These are phyloP conservation scores for Sitobion miscanthi DNA, from an alignment of 1,140 invertebrate species.

Conservation along the genomic window DNA sequence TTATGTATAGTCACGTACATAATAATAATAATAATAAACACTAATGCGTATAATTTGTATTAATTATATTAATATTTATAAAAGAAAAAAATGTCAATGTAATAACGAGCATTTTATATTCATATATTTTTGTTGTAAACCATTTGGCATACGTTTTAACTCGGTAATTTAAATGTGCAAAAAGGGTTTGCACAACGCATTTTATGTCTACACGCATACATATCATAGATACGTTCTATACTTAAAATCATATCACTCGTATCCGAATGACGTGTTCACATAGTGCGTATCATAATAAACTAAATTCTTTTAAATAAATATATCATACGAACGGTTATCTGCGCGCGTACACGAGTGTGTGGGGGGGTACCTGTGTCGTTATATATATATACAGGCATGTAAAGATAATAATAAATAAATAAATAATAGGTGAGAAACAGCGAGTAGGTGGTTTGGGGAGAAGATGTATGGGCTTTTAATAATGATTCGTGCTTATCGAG, in stretches of 20 bases:
- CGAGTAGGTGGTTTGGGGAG: conserved; percentile 30
- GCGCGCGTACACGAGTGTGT: not conserved
- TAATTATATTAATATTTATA: no score
- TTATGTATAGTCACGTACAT: no score
- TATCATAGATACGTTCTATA: not conserved
- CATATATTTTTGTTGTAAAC: not conserved
- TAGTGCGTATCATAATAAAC: not conserved
- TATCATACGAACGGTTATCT: not conserved
- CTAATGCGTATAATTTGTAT: not conserved
- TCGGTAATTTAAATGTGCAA: no score
- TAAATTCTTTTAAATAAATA: conserved; percentile 19
- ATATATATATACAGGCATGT: no score
- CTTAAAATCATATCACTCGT: not conserved
- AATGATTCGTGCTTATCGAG: conserved; percentile 56
- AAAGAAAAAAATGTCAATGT: not conserved
- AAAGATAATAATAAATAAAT: conserved; percentile 40
- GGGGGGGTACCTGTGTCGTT: not conserved
- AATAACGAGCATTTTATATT: not conserved
- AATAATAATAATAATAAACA: not conserved
- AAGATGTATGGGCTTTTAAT: conserved; percentile 55
- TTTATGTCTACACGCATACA: not conserved
- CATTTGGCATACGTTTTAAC: not conserved
- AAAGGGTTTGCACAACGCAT: not conserved
- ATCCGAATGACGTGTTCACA: not conserved
- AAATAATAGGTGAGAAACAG: conserved; percentile 40